Evolutionary conservation across 2,888 invertebrate species (phyloP).

Genomic region (Meteorus cinctellus): DNA sequence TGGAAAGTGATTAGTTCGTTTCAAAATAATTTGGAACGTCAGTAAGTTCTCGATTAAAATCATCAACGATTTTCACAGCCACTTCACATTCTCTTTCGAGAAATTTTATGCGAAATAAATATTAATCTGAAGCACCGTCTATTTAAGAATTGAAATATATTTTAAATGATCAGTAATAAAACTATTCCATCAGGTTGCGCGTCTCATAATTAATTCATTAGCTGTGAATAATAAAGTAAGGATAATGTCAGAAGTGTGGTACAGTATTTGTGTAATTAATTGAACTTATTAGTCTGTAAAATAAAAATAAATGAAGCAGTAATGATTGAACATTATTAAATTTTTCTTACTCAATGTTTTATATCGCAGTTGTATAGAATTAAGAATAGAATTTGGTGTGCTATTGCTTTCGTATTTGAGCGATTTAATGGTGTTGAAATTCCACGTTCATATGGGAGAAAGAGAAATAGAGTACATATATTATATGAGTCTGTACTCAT

Average conservation of each 20-base stretch:
- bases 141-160: too few relatives aligned
- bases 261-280: background rate
- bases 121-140: too few relatives aligned
- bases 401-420: background rate
- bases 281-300: background rate
- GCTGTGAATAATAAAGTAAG: background rate
- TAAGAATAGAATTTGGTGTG: background rate
- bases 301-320: background rate
- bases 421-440: slow-evolving; percentile 4
- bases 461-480: background rate
- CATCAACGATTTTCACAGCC: too few relatives aligned
- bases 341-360: background rate
- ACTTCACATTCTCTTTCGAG: too few relatives aligned
- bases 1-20: too few relatives aligned
- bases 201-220: background rate
- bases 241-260: background rate
- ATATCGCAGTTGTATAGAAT: background rate
- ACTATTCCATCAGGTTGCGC: background rate
- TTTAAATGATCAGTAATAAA: too few relatives aligned
- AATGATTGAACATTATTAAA: background rate
- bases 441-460: background rate
- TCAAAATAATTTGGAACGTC: too few relatives aligned
- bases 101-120: too few relatives aligned
- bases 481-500: background rate
- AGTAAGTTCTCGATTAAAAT: too few relatives aligned